These are phyloP conservation scores for Cataglyphis rosenhaueri DNA, from an alignment of 2,888 invertebrate genomes.

Conservation along the genomic window DNA sequence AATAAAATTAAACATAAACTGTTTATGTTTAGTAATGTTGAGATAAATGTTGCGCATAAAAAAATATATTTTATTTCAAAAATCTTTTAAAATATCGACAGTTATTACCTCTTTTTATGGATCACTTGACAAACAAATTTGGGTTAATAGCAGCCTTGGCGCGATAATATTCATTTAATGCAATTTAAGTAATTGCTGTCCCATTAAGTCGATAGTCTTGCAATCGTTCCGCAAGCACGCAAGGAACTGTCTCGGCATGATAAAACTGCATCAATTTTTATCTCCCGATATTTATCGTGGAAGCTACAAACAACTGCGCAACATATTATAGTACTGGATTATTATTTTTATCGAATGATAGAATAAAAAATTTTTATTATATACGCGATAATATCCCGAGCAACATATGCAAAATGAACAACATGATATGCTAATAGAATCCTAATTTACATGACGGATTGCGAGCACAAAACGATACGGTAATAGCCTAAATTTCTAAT, in stretches of 20 bases:
- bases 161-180: slow-evolving; percentile 48
- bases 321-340: neutral
- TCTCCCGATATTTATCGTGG: slow-evolving; percentile 9
- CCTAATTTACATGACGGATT: slow-evolving; percentile 14
- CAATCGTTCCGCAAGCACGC: slow-evolving; percentile 35
- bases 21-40: neutral
- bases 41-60: neutral
- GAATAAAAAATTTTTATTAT: slow-evolving; percentile 4
- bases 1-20: neutral
- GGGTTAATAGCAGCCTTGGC: slow-evolving; percentile 39
- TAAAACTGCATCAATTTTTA: slow-evolving; percentile 39
- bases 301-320: slow-evolving; percentile 16
- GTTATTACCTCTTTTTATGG: slow-evolving; percentile 24
- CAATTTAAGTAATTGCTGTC: slow-evolving; percentile 48
- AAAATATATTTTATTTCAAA: slow-evolving; percentile 7
- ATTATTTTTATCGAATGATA: neutral
- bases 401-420: too few species aligned
- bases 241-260: neutral
- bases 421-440: slow-evolving; percentile 3
- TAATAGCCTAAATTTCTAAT: slow-evolving; percentile 40
- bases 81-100: neutral
- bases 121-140: slow-evolving; percentile 34
- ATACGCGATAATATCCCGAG: neutral
- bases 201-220: slow-evolving; percentile 44
- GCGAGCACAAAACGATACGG: neutral